Base-by-base conservation (phyloP, 1,140 invertebrate genomes). In the Pseudachorutes palmiensis region DNA sequence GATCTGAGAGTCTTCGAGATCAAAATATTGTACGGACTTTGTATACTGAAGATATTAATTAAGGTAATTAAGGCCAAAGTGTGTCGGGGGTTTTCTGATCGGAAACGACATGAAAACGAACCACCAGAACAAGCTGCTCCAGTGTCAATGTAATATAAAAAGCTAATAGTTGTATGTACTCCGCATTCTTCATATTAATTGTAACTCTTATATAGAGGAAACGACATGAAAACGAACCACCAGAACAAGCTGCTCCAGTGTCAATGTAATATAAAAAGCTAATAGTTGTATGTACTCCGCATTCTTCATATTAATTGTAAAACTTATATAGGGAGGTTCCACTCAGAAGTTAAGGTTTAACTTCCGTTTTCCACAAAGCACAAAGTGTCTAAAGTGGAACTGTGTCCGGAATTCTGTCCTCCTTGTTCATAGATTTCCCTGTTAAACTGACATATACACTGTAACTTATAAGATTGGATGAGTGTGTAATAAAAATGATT, bases 91-190 rank as follows among this genome's bases (percentile, higher is more conserved):
- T 24, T 26, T 5, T 24, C 12, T 9, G 19, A 41, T 41, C 36
- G 19, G 36, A 41, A 41, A 41, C 24, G 51, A 19, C 14, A 16
- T 22, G 12, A 9, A 55, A 14, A 55, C 12, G 24, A 24, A 55
- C 51, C 51, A 55, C 51, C 9, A 55, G 51, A 55, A 55, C 9
- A n/a, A 55, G 9, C 51, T 14, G 51, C 51, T 55, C 51, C 51
- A 55, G 51, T 55, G 51, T 55, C 51, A 55, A 55, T 55, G 51
- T 55, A 55, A 55, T 55, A 55, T 55, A 55, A 55, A 55, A 45
- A 45, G 19, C 9, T 12, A 45, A 12, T 45, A 45, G 19, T 45
- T 12, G 36, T 45, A 19, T 19, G 19, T 45, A 45, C 9, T 9
- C 19, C 36, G 9, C 36, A 12, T 45, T 19, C 19, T 45, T 45